Percentiles rank a stretch among this genome's conserved stretches.
phyloP scores from a whole-genome alignment of 2,113 vertebrate genomes.

The Bambusicola thoracicus region DNA sequence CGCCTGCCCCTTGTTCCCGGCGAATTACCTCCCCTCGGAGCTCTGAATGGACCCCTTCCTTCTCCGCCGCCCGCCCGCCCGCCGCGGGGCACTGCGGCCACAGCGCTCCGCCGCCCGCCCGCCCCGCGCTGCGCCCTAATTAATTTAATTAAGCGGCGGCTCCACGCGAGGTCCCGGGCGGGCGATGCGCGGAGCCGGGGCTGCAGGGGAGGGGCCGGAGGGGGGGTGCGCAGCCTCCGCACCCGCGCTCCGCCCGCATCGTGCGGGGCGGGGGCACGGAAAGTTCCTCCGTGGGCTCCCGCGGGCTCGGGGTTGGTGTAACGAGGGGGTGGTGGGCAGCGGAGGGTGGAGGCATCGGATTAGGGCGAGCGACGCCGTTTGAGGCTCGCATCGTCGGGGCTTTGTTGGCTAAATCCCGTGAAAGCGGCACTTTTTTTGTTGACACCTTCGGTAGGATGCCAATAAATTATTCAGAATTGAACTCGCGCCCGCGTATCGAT shows the following conservation, averaged over 20 bases:
- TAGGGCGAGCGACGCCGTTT: neutral
- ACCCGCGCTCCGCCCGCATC: neutral
- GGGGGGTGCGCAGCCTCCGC: neutral
- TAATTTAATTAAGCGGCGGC: constrained; percentile 93
- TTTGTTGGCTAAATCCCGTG: constrained; percentile 16
- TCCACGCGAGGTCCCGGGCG: constrained; percentile 86
- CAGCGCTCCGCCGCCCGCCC: neutral
- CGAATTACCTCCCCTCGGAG: constrained; percentile 93
- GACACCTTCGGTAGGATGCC: neutral
- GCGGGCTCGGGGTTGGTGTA: neutral
- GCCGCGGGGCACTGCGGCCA: constrained; percentile 62
- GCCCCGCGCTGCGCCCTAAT: constrained; percentile 77
- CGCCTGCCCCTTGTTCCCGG: constrained; percentile 94
- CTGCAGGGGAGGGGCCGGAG: constrained; percentile 88
- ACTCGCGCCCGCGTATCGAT: constrained; percentile 35
- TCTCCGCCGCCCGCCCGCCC: constrained; percentile 67
- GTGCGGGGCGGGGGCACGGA: neutral
- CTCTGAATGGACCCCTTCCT: constrained; percentile 79
- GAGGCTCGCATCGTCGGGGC: neutral
- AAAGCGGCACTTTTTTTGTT: neutral
- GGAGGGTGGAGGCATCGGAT: neutral
- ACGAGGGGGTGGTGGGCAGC: neutral
- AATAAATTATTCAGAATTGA: constrained; percentile 65
- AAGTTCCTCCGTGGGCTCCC: constrained; percentile 31
- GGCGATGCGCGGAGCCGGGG: constrained; percentile 83